Base-by-base conservation (phyloP, 2,113 vertebrate genomes). In the Sprattus sprattus region DNA sequence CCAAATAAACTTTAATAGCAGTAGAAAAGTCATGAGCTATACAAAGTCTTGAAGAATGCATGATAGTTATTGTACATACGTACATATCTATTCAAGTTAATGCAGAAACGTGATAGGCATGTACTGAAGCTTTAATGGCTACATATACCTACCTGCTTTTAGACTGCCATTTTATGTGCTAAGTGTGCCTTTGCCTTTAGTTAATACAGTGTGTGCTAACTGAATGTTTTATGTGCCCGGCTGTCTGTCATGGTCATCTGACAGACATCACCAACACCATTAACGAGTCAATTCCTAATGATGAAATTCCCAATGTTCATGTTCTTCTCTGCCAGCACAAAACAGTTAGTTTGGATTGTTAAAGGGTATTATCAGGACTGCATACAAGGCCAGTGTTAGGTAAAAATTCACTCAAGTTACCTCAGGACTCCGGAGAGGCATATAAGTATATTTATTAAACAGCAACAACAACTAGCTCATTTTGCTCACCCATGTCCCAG, bases 211-310 rank as follows among this genome's bases (percentile, higher is more conserved):
- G 52, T 22, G 20, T 32, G 32, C 28, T 44, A 10, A 5, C 64
- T 57, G 52, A 28, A 25, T 28, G 2, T 18, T 78, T 78, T 39
- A 39, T 78, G 71, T 32, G 2, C 13, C 44, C 39, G 71, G 71
- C 28, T 13, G 25, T 78, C 28, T 78, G 71, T 32, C 71, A 78
- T 39, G 71, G 71, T 78, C 71, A 78, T 78, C 39, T 78, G 71
- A 78, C 71, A 39, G 15, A 78, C 71, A 78, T 78, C 71, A 39
- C 71, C 15, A 4, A 39, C 9, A 32, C 67, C 15, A 75, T 75
- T 32, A 75, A 78, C 32, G 2, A 28, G 64, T 71, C 10, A 32
- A 78, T 78, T 78, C 71, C 28, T 78, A 78, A 78, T 32, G 32
- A 78, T n/a, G 28, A 78, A 78, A 78, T 13, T n/a, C n/a, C 13